Conservation (phyloP, 2,113 vertebrate species). For the Ranitomeya variabilis region DNA sequence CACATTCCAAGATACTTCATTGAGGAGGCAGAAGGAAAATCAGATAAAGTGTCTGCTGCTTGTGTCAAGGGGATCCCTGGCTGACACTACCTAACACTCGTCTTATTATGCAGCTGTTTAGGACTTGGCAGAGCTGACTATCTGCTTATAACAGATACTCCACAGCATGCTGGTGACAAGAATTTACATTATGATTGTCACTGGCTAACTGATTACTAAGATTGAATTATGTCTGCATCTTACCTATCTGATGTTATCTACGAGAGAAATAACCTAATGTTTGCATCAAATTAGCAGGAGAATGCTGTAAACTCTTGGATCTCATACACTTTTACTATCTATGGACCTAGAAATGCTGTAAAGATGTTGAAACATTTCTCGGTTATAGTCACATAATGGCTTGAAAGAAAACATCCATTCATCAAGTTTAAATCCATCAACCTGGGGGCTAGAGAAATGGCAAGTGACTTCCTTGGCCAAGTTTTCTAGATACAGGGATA, state of each 20-base stretch:
- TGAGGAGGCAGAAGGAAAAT: slow-evolving; percentile 5
- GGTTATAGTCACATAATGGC: background rate
- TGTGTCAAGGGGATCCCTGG: slow-evolving; percentile 17
- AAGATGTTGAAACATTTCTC: background rate
- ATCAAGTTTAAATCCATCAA: background rate
- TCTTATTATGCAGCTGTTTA: slow-evolving; percentile 25
- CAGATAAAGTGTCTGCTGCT: slow-evolving; percentile 20
- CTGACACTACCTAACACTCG: slow-evolving; percentile 19
- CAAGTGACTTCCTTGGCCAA: background rate
- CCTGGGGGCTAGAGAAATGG: background rate
- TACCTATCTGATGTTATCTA: background rate
- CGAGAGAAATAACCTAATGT: background rate
- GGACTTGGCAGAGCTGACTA: slow-evolving; percentile 12
- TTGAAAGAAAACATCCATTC: background rate
- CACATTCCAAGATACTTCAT: background rate
- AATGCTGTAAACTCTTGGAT: background rate
- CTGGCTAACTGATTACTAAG: background rate
- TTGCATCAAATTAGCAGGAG: background rate
- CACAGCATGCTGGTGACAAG: slow-evolving; percentile 12
- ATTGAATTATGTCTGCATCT: background rate
- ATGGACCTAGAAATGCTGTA: background rate
- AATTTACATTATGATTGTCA: slow-evolving; percentile 29
- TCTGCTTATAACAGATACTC: slow-evolving; percentile 16
- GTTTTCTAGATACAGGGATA: background rate
- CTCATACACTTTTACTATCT: background rate